These are phyloP conservation scores for Florisuga fusca DNA, from an alignment of 2,797 vertebrate genomes.

Conservation along the genomic window DNA sequence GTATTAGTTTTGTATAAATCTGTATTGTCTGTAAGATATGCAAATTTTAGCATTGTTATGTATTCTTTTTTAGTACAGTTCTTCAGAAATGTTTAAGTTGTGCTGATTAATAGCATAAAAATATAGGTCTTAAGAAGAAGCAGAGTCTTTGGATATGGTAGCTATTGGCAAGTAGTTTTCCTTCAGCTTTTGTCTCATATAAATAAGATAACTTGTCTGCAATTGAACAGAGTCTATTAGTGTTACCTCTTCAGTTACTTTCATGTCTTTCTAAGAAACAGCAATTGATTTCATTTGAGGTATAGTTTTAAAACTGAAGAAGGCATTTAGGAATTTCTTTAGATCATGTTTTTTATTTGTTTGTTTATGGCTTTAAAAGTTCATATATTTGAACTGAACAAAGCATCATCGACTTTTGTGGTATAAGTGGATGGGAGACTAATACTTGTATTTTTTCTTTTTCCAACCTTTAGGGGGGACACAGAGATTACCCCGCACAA, in stretches of 20 bases:
- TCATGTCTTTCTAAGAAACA: background rate
- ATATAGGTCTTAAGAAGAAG: background rate
- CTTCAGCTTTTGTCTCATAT: background rate
- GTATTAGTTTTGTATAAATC: background rate
- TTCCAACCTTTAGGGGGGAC: conserved; percentile 86
- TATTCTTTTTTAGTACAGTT: background rate
- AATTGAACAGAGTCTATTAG: background rate
- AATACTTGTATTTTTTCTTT: background rate
- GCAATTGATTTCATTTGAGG: background rate
- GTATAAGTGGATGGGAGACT: background rate
- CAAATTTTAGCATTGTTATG: background rate
- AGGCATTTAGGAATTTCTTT: background rate
- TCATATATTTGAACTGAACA: background rate
- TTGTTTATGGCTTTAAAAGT: background rate
- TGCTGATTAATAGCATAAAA: background rate
- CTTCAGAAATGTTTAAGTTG: background rate
- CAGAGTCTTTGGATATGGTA: background rate
- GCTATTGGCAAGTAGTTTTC: background rate
- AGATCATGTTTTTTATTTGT: background rate
- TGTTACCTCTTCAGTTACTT: background rate
- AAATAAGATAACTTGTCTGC: background rate
- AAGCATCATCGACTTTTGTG: background rate
- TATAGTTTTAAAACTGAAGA: background rate
- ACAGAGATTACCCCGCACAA: conserved; percentile 90
- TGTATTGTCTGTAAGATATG: background rate